Evolutionary conservation across 2,888 invertebrate species (phyloP), one percentile per base, ranked within the genome.

Genomic region (Thymelicus acteon): DNA sequence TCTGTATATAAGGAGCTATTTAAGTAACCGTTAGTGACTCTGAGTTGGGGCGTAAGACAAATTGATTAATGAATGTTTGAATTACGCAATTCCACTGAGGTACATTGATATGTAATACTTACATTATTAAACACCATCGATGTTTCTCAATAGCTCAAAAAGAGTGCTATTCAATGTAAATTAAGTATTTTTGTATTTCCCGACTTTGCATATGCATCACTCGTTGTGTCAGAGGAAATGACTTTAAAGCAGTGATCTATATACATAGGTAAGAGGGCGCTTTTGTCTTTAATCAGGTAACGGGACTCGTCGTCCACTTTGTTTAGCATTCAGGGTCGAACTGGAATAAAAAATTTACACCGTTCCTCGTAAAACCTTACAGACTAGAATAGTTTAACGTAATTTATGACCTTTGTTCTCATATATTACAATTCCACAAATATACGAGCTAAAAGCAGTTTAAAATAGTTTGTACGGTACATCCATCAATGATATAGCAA

Each of bases 131-230:
- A 47, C 15, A 44, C 44, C 52, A 70, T 60, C 24, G 37, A 47
- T 60, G 54, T 66, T 71, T 66, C 71, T 60, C 52, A 71, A 71
- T 19, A 71, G 60, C 40, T 54, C 60, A 57, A 71, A 72, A 78
- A 75, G 71, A 79, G 78, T 78, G 77, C 73, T 79, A 88, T 89
- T 88, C 85, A 85, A 90, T 89, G 88, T 82, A 87, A 89, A 88
- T 87, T 74, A 81, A 76, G 76, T 73, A 80, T 82, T 84, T 82
- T 82, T 84, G 83, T 81, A 79, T 82, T 77, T 76, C 72, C 76
- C 75, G 69, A 69, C 74, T 75, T 75, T 82, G 80, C 81, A 84
- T 82, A 83, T 82, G 81, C 84, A 87, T 84, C 79, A 76, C 19
- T 49, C 76, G 73, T 79, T 79, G 76, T 80, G 80, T 75, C 80